phyloP scores from a whole-genome alignment of 2,888 invertebrate species.

The Atherix ibis region DNA sequence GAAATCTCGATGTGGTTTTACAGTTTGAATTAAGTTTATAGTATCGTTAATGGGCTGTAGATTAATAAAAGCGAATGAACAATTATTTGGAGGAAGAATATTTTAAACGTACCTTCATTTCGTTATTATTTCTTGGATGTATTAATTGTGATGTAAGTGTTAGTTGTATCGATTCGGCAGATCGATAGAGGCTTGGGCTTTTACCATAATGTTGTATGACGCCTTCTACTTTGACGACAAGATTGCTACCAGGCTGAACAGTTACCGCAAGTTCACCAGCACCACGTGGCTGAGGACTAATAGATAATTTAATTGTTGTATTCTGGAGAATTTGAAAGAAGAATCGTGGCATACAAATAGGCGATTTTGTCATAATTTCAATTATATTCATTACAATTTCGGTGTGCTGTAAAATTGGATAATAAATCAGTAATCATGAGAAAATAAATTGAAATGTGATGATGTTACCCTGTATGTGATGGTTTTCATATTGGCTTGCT shows the following conservation, averaged over 20 bases:
- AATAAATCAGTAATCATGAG: background rate
- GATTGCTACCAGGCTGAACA: slow-evolving; percentile 66
- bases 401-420: slow-evolving; percentile 28
- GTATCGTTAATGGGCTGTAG: slow-evolving; percentile 21
- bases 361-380: slow-evolving; percentile 43
- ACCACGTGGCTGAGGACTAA: slow-evolving; percentile 63
- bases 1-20: slow-evolving; percentile 83
- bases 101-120: slow-evolving; percentile 9
- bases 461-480: slow-evolving; percentile 23
- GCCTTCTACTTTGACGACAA: slow-evolving; percentile 88
- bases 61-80: background rate
- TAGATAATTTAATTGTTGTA: slow-evolving; percentile 64
- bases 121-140: slow-evolving; percentile 24
- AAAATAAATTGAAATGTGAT: background rate
- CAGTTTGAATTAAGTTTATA: slow-evolving; percentile 57
- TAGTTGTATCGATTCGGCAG: slow-evolving; percentile 54
- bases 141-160: slow-evolving; percentile 49
- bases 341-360: slow-evolving; percentile 56
- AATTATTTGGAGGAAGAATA: background rate
- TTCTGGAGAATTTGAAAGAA: slow-evolving; percentile 75
- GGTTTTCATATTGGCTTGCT: slow-evolving; percentile 24
- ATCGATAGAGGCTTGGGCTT: slow-evolving; percentile 49
- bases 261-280: slow-evolving; percentile 72
- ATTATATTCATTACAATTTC: slow-evolving; percentile 43
- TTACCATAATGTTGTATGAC: slow-evolving; percentile 60